A percentile compares a stretch with the other conserved stretches of the same genome.
Evolutionary conservation across 1,140 invertebrate genomes (phyloP).

Genomic region (Cylas formicarius): DNA sequence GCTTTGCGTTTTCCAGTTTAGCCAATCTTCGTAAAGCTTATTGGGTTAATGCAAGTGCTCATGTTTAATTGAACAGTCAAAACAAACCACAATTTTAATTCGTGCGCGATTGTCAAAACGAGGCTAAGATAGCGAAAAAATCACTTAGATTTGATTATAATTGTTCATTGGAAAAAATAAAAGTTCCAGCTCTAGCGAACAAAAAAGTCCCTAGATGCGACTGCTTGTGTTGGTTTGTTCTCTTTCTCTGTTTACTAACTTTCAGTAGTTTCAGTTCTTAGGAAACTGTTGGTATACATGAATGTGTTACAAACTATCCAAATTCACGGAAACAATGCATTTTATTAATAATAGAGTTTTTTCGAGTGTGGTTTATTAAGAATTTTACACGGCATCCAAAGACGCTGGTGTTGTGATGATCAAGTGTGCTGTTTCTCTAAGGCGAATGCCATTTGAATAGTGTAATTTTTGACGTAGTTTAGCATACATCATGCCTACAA

Average conservation of each 20-base stretch:
- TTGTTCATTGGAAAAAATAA: too few relatives aligned
- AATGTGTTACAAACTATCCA: constrained; percentile 15
- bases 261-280: constrained; percentile 11
- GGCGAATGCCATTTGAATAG: constrained; percentile 21
- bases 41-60: too few relatives aligned
- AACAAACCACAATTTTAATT: too few relatives aligned
- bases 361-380: constrained; percentile 11
- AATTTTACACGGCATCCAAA: neutral
- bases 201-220: constrained; percentile 1
- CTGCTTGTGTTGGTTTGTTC: constrained; percentile 1
- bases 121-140: too few relatives aligned
- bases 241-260: constrained; percentile 8
- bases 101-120: too few relatives aligned
- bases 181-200: too few relatives aligned
- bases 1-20: too few relatives aligned
- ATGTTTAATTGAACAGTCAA: too few relatives aligned
- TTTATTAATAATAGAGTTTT: constrained; percentile 21
- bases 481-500: constrained; percentile 73
- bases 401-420: constrained; percentile 17
- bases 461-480: constrained; percentile 34
- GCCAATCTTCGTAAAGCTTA: too few relatives aligned
- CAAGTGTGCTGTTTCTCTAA: constrained; percentile 9
- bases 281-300: constrained; percentile 14
- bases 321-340: constrained; percentile 25
- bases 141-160: too few relatives aligned